Evolutionary conservation across 1,140 invertebrate genomes (phyloP), one percentile per base, ranked within the genome.

Genomic region (Sogatella furcifera): DNA sequence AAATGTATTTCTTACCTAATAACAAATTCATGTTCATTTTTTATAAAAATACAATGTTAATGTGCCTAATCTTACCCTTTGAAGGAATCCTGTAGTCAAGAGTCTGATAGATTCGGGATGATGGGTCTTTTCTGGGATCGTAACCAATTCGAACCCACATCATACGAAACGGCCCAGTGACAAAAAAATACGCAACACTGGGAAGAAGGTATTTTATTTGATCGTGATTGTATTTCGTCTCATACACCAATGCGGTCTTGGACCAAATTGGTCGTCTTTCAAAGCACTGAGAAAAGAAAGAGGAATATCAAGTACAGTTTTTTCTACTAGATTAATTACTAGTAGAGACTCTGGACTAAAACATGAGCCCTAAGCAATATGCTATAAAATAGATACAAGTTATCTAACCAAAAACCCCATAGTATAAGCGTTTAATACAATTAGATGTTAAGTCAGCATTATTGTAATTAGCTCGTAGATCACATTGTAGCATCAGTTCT

Each of bases 131-230:
- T 44, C 88, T 77, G 0, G 92, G 92, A 76, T 96, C 90, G 68
- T 92, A 95, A 0, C 91, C 92, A 67, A 87, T 83, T 69, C 78
- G 83, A 0, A 91, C 83, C 87, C 92, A 96, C 69, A 89, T 80
- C 52, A 83, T 82, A 57, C 90, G 77, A 90, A 92, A 98, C 0
- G 94, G 94, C 0, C 95, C 94, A 65, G 83, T 88, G 13, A 80
- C 78, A 72, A 87, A 91, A 71, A 92, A 92, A 72, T 91, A 90
- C 0, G 91, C 88, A 1, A 91, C 73, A 24, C 83, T 79, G 0
- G 93, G 91, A 43, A 96, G 73, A 38, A 95, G 78, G 67, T 83
- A 80, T 74, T 91, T 95, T 0, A 95, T 69, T 28, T 83, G 80
- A 17, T 82, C 78, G 5, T 71, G 66, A 1, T 78, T 74, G 64